Conservation (phyloP, 2,797 vertebrate species). For the Aphelocoma californica region DNA sequence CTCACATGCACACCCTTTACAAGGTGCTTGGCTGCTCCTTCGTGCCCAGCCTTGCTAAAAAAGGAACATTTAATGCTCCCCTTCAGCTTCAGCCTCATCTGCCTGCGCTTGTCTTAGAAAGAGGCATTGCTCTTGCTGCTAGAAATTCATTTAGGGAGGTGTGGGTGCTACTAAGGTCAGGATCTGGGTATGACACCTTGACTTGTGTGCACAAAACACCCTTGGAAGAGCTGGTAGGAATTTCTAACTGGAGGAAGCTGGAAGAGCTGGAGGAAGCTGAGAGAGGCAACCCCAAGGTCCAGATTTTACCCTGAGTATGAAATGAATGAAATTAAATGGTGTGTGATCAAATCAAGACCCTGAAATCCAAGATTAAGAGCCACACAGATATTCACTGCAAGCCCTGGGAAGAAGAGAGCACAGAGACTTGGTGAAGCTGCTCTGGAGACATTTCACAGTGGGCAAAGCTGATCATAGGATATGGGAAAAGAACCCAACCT, state of each 20-base stretch:
- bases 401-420: not conserved
- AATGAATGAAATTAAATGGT: not conserved
- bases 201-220: not conserved
- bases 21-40: not conserved
- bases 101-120: not conserved
- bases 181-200: not conserved
- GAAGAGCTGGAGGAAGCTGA: not conserved
- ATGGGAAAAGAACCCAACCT: not conserved
- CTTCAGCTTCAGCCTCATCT: not conserved
- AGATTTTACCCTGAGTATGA: not conserved
- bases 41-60: not conserved
- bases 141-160: not conserved
- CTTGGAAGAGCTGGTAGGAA: not conserved
- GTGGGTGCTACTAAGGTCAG: not conserved
- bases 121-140: not conserved
- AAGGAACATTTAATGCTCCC: not conserved
- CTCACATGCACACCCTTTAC: not conserved
- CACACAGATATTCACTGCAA: not conserved
- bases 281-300: not conserved
- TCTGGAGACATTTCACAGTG: not conserved
- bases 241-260: not conserved
- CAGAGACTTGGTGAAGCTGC: not conserved
- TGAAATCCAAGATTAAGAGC: not conserved
- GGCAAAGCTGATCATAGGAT: not conserved
- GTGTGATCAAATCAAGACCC: not conserved